Base-by-base conservation (phyloP, 2,113 vertebrate genomes). In the Hassar affinis region DNA sequence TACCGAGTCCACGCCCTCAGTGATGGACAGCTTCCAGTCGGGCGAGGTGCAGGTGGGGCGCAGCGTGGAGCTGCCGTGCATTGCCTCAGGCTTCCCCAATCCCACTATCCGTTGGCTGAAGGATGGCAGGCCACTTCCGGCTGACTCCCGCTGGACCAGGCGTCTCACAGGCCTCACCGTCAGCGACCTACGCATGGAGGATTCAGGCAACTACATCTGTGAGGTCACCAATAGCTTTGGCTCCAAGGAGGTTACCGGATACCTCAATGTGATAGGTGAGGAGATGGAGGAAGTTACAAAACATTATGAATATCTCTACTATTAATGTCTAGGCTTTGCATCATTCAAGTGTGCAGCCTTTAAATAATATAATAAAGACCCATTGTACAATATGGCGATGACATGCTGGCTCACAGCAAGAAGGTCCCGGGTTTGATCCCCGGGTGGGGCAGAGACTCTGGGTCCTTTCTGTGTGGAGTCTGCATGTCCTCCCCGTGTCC, bases 191-290 rank as follows among this genome's bases (percentile, higher is more conserved):
- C 94, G 95, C 14, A 93, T 97, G 0, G 97, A 98, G 91, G 98
- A 99, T 93, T 97, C 97, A 0, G 97, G 98, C 49, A 97, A 95
- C 89, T 99, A 99, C 93, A 96, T 99, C 89, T 99, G 98, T 71
- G 98, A 99, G 91, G 96, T 99, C 91, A 99, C 97, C 89, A 99
- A 99, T 92, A 98, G 96, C 91, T 99, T 99, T 0, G 98, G 98
- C 83, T 98, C 97, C 2, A 95, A 97, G 83, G 98, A 98, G 92
- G 97, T 96, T 92, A 97, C 96, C 0, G 97, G 97, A 85, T 95
- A 95, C 90, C 95, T 99, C 90, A 97, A 94, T 0, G 94, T 99
- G 87, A 96, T 99, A 15, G 97, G 98, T 99, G 90, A 89, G 89
- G n/a, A 56, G 49, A 80, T 20, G n/a, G 25, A 10, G 2, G 71